Evolutionary conservation across 2,888 invertebrate genomes (phyloP), one percentile per base, ranked within the genome.

Genomic region (Limnephilus rhombicus): DNA sequence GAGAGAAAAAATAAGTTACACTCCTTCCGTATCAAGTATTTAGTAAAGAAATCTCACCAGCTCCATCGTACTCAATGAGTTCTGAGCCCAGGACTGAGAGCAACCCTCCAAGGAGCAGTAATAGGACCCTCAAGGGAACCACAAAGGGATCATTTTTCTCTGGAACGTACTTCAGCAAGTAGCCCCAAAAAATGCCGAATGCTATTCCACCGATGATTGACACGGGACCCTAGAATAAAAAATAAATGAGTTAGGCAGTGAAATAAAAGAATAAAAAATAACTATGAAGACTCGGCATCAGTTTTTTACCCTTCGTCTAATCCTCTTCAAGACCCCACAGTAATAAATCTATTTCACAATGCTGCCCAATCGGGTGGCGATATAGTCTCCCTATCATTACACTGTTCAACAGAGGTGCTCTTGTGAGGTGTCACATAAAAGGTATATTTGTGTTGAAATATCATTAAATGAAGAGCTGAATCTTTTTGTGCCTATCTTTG

Each of bases 31-130:
- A 68, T 18, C 9, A 68, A 24, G 68, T 68, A 68, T 68, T 68
- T 7, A 15, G 0, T n/a, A 24, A 24, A 24, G 4, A 87, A 31
- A 49, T 49, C 94, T 95, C 94, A 96, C 96, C 97, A 94, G 97
- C 97, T 5, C 97, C 97, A 93, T 97, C 97, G 95, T 96, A 97
- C 9, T 97, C 98, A 92, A 98, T 96, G 92, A 97, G 96, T 94
- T 98, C 98, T 94, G 98, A 98, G 18, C 99, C 99, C 94, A 99
- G 98, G 90, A 99, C 98, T 2, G 98, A 98, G 94, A 98, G 96
- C 93, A 99, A 95, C 5, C 99, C 99, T 4, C 98, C 98, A 15
- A 97, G 96, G 92, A 99, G 96, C 92, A 99, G 96, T 95, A 99
- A 96, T 93, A 98, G 95, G 13, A 98, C 97, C 94, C 99, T 96